Evolutionary conservation across 1,140 invertebrate genomes (phyloP), one percentile per base, ranked within the genome.

Genomic region (Rhopalosiphum padi): DNA sequence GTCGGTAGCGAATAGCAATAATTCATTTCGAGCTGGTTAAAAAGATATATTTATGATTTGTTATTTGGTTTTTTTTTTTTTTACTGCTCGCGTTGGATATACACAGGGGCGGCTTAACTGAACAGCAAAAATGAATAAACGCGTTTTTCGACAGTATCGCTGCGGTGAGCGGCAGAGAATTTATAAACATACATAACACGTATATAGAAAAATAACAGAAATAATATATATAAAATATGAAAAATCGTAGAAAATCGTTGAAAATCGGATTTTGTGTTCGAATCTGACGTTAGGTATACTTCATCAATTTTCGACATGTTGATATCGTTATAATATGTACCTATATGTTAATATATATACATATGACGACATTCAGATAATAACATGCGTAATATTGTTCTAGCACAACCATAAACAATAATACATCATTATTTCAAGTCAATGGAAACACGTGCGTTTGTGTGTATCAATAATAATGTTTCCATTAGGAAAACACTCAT

Each of bases 1-100:
- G 91, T 83, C 77, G 77, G 91, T 85, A 68, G 89, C 25, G 23
- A 35, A 77, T 77, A 30, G 91, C 37, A 93, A 93, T 93, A 93
- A 93, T 93, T 93, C 91, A 93, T 93, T 91, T 55, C 23, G 48
- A 37, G 46, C 77, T 35, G 91, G 82, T 92, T 86, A 53, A 93
- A 93, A 93, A 85, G 46, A 92, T 92, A 92, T 92, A 93, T 93
- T 55, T 93, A 93, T 86, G 91, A 93, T 93, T 93, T 86, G 48
- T 92, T 85, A 93, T 82, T 93, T 77, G 46, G 41, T 35, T 37
- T 41, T 55, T 83, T 77, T 77, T 91, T 82, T 77, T 83, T 51
- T 35, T 43, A 41, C 23, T 35, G 2, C 51, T 35, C 23, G 35
- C 35, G 25, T 51, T 21, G 41, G 30, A 53, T 41, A 90, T 43